Base-by-base conservation (phyloP, 2,797 vertebrate species). In the Toxotes lorentzi region DNA sequence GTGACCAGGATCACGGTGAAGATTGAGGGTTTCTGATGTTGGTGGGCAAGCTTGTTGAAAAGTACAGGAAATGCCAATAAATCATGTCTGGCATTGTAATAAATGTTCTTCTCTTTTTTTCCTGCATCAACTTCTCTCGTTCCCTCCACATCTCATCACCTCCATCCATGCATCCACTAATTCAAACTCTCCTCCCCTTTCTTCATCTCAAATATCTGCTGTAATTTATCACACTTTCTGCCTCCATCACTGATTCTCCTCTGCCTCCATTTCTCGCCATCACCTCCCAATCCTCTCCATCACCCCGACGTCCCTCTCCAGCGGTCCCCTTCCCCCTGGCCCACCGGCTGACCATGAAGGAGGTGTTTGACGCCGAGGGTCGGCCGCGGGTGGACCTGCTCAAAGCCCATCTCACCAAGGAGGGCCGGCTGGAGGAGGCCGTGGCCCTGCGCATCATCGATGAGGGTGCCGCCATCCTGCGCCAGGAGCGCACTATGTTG, bases 311-410 rank as follows among this genome's bases (percentile, higher is more conserved):
- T 41, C 71, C 60, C 34, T 58, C 59, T 66, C 0, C 78, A 96
- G 96, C 95, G 83, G 96, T 96, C 86, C 96, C 96, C 80, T 96
- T 96, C 90, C 96, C 96, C 89, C 90, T 96, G 89, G 95, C 95
- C 95, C 96, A 96, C 90, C 93, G 95, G 90, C 94, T 96, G 63
- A 95, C 91, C 87, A 95, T 96, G 95, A 95, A 96, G 89, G 96
- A 96, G 89, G 96, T 96, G 90, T 96, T 96, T 70, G 96, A 96
- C n/a, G 90, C 94, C 0, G 96, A 96, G 65, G 96, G 95, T 43
- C 94, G 94, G 86, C 96, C 96, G 4, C 91, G 96, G 34, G 95
- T 96, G 71, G 96, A 96, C 89, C 86, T 96, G 84, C 94, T 96
- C 59, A 96, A 96, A 90, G 95, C 95, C 81, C 96, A 96, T 86